Evolutionary conservation across 2,797 vertebrate genomes (phyloP).

Genomic region (Sebastes diaconus): DNA sequence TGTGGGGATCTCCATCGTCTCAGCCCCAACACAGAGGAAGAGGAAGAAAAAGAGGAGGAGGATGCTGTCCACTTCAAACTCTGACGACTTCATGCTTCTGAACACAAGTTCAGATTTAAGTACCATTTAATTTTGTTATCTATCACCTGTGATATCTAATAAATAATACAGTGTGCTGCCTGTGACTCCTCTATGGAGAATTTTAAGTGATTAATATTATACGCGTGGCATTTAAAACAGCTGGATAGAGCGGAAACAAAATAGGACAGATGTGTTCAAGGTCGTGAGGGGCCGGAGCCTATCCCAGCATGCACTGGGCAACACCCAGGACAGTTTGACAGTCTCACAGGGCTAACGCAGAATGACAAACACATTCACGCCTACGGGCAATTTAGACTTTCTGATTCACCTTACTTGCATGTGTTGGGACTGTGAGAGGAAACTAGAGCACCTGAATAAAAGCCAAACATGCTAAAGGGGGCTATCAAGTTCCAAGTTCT

Average conservation of each 20-base stretch:
- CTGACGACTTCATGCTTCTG: not conserved
- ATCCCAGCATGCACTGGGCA: constrained; percentile 29
- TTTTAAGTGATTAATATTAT: constrained; percentile 13
- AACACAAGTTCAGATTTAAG: not conserved
- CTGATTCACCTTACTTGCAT: constrained; percentile 33
- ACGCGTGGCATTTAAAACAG: constrained; percentile 26
- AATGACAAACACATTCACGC: constrained; percentile 56
- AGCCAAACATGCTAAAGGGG: not conserved
- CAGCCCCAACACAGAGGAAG: too few species aligned
- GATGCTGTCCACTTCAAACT: not conserved
- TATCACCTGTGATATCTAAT: not conserved
- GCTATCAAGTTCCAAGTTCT: not conserved
- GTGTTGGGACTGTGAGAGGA: constrained; percentile 11
- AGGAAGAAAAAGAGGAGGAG: not conserved
- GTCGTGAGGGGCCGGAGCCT: constrained; percentile 19
- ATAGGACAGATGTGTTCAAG: constrained; percentile 53
- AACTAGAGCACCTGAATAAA: constrained; percentile 27
- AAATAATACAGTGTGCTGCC: not conserved
- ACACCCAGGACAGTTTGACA: constrained; percentile 45
- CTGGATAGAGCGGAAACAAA: constrained; percentile 29
- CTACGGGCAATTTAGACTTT: constrained; percentile 37
- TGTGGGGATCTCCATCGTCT: not conserved
- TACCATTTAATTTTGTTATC: constrained; percentile 3
- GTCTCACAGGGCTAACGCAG: constrained; percentile 24
- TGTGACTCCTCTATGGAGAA: not conserved